Conservation (phyloP, 2,113 vertebrate genomes). For the Perca schrenkii region DNA sequence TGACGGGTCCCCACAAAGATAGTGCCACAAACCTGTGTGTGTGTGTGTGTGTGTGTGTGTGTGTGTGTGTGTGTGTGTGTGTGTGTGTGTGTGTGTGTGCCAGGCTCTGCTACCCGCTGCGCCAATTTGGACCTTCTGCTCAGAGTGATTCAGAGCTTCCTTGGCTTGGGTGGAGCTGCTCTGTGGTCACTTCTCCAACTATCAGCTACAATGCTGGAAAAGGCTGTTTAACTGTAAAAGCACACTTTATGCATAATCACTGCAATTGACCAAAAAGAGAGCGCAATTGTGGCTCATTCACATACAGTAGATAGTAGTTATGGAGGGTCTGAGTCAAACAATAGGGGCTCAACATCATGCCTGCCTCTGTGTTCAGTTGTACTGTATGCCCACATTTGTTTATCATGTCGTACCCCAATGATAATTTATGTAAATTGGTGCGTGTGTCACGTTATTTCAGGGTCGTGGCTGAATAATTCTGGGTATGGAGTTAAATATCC, state of each 20-base stretch:
- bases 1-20: no score
- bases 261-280: slow-evolving; percentile 36
- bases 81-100: slow-evolving; percentile 27
- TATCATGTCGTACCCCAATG: background rate
- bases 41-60: background rate
- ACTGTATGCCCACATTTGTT: background rate
- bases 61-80: slow-evolving; percentile 35
- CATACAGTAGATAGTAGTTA: slow-evolving; percentile 41
- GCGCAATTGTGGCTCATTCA: slow-evolving; percentile 24
- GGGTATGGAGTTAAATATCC: slow-evolving; percentile 16
- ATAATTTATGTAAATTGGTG: slow-evolving; percentile 41
- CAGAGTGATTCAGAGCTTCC: slow-evolving; percentile 82
- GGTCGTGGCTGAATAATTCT: slow-evolving; percentile 33
- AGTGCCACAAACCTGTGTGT: no score
- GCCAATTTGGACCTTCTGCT: slow-evolving; percentile 67
- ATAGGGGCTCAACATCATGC: background rate
- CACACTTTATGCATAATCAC: slow-evolving; percentile 37
- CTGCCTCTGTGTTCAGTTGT: slow-evolving; percentile 8
- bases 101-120: slow-evolving; percentile 41
- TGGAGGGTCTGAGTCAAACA: slow-evolving; percentile 17
- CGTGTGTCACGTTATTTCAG: slow-evolving; percentile 30
- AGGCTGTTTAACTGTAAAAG: slow-evolving; percentile 39
- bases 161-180: slow-evolving; percentile 69
- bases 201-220: slow-evolving; percentile 45
- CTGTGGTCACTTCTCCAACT: slow-evolving; percentile 68